Base-by-base conservation (phyloP, 2,113 vertebrate genomes). In the Dasyurus viverrinus region DNA sequence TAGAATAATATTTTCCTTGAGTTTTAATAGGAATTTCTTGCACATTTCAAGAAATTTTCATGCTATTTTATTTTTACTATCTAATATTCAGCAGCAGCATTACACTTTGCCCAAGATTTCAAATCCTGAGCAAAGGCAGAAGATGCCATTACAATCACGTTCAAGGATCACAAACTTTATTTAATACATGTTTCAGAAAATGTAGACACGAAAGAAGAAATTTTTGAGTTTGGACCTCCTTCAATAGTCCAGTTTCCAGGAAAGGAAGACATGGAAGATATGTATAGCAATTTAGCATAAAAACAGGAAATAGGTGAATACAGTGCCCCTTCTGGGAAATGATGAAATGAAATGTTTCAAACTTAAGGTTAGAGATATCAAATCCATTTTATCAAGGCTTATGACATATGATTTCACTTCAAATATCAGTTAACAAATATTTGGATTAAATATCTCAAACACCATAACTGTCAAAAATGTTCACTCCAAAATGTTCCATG, bases 231-330 rank as follows among this genome's bases (percentile, higher is more conserved):
- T 36, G 2, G 2, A 11, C 24, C 1, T 1, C 53, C 92, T 96
- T 76, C 96, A 95, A 97, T 92, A 92, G 97, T 93, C 53, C 52
- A 54, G 76, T 36, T 93, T 94, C 96, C 46, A 53, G 96, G 96
- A 96, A 93, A 76, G n/a, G 94, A 4, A 93, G 95, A 68, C 36
- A n/a, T 90, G 96, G 93, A 96, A 95, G 94, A 96, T 96, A 97
- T 26, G 14, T 5, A 97, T 96, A 95, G 92, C 48, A n/a, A 57
- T 93, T 93, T 95, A 93, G 96, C 97, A 93, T 60, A 94, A 97
- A 98, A 98, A 98, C 98, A 98, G 97, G 98, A 98, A 98, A 97
- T 92, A 93, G 95, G 97, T 97, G 93, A 94, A 97, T 95, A 94
- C 90, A 30, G 95, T 94, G 94, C 96, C 96, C 93, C 94, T 98